Base-by-base conservation (phyloP, 2,888 invertebrate species). In the Heliconius cydno region DNA sequence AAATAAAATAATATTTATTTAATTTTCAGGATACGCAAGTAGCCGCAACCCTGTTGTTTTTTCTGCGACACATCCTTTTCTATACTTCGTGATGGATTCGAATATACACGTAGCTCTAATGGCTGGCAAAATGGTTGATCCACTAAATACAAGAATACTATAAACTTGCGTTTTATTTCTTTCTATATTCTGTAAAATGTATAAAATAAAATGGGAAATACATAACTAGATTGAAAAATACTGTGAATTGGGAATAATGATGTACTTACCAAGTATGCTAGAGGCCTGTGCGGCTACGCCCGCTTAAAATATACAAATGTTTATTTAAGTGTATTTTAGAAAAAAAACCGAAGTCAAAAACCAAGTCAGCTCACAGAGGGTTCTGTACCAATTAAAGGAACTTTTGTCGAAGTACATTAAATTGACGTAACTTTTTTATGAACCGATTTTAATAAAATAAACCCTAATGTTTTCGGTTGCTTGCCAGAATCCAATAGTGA, bases 11-110 rank as follows among this genome's bases (percentile, higher is more conserved):
- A 67, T 78, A 60, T 68, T 76, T 79, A 66, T 82, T 83, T 60
- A n/a, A 60, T 60, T 89, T 89, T 1, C 93, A 95, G 95, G 93
- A 71, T 94, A 94, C 84, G 89, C 90, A 71, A 85, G 87, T 74
- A 95, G 90, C 79, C 95, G 96, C 10, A 95, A 96, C 28, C 96
- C 97, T 19, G 96, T 97, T 76, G 95, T 96, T 84, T 97, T 98
- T 89, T 96, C 96, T 75, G 98, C 97, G 22, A 97, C 97, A 82
- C 97, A 97, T 92, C 98, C 98, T 76, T 98, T 98, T 91, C 93
- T 98, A 79, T 98, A 97, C 93, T 98, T 98, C 90, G 97, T 98
- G 84, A 96, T 98, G 94, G 98, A 98, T 90, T 96, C 97, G 75
- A 97, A 96, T 88, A 96, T 98, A 75, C 97, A 97, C 88, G 97